These are phyloP conservation scores for Pheosia tremula DNA, from an alignment of 2,888 invertebrate species.

Conservation along the genomic window DNA sequence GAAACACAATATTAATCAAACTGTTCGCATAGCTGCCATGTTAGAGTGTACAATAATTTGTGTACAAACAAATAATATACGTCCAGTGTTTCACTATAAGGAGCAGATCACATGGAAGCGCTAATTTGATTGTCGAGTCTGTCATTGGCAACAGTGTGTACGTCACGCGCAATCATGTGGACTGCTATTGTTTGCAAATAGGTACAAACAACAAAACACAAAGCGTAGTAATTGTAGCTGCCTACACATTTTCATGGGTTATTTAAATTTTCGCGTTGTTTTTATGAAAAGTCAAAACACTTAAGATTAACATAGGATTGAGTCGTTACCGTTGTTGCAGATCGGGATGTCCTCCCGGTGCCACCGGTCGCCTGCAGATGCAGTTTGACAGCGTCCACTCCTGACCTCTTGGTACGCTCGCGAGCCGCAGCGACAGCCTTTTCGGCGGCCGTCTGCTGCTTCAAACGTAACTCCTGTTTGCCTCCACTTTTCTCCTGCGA, in stretches of 20 bases:
- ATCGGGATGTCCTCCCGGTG: slow-evolving; percentile 75
- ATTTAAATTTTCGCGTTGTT: not conserved
- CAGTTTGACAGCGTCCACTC: slow-evolving; percentile 75
- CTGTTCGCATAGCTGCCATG: slow-evolving; percentile 9
- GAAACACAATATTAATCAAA: not conserved
- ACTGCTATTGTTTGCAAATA: slow-evolving; percentile 8
- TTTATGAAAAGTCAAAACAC: not conserved
- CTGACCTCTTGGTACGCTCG: slow-evolving; percentile 67
- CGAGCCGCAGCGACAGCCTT: slow-evolving; percentile 42
- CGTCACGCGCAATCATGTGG: slow-evolving; percentile 38
- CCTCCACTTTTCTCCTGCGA: slow-evolving; percentile 44
- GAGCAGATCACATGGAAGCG: slow-evolving; percentile 33
- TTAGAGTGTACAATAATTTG: slow-evolving; percentile 24
- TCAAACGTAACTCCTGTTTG: slow-evolving; percentile 46
- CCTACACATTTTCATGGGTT: no score
- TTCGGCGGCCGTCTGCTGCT: slow-evolving; percentile 34
- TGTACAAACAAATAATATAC: slow-evolving; percentile 22
- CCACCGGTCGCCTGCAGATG: slow-evolving; percentile 71
- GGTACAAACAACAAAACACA: slow-evolving; percentile 4
- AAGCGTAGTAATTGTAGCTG: not conserved
- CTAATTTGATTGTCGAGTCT: slow-evolving; percentile 41
- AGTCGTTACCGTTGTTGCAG: slow-evolving; percentile 69
- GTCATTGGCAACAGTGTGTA: slow-evolving; percentile 19
- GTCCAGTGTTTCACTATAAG: slow-evolving; percentile 24
- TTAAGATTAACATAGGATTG: slow-evolving; percentile 2